Conservation (phyloP, 2,113 vertebrate species). For the Electrona antarctica region DNA sequence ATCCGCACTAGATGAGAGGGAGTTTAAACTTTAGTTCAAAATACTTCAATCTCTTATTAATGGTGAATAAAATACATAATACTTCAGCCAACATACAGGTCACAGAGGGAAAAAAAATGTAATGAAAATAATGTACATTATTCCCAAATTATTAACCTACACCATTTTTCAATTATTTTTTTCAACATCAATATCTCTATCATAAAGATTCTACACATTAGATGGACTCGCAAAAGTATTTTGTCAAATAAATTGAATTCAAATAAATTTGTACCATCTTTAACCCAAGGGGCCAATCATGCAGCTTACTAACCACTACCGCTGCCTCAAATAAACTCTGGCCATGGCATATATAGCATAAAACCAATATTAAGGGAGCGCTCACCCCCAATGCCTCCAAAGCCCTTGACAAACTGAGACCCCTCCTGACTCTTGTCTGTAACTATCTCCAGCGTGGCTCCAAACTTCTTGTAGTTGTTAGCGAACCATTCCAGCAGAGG, state of each 20-base stretch:
- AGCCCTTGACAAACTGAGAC: constrained; percentile 99
- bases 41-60: background rate
- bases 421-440: constrained; percentile 99
- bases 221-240: background rate
- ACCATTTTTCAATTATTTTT: too few species aligned
- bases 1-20: constrained; percentile 3
- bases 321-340: background rate
- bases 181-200: too few species aligned
- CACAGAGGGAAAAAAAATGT: background rate
- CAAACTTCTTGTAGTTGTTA: constrained; percentile 99
- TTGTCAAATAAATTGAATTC: too few species aligned
- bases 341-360: background rate
- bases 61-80: background rate
- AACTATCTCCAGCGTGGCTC: constrained; percentile 98
- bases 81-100: background rate
- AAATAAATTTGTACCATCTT: too few species aligned
- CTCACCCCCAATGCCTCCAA: constrained; percentile 99
- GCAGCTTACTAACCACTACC: background rate
- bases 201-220: background rate
- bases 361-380: background rate
- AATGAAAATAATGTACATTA: too few species aligned
- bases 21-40: constrained; percentile 16
- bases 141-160: too few species aligned
- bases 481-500: constrained; percentile 99
- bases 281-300: too few species aligned